Percentiles rank a stretch among this genome's conserved stretches.
phyloP scores from a whole-genome alignment of 2,888 invertebrate genomes.

The Podotricha telesiphe region DNA sequence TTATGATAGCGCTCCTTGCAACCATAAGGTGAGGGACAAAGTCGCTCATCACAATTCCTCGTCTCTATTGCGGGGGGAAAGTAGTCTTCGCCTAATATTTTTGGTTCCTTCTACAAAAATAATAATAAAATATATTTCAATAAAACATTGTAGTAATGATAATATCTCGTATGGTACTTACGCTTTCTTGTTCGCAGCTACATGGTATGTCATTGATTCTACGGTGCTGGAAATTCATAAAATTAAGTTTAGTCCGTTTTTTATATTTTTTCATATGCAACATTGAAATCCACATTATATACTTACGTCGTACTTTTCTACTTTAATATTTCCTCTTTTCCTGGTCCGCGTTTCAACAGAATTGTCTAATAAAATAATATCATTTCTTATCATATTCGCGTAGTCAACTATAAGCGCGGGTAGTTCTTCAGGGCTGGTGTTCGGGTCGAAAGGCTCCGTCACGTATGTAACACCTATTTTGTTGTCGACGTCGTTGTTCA shows the following conservation, averaged over 20 bases:
- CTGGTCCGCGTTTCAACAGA: conserved; percentile 73
- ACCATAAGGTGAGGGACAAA: conserved; percentile 58
- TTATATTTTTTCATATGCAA: neutral
- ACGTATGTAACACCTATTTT: conserved; percentile 55
- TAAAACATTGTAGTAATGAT: conserved; percentile 22
- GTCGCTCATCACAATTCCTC: conserved; percentile 57
- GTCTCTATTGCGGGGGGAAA: conserved; percentile 60
- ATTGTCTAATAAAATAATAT: conserved; percentile 71
- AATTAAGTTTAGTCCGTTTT: neutral
- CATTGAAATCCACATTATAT: conserved; percentile 25
- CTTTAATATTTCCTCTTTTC: conserved; percentile 70
- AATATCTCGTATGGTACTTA: conserved; percentile 38
- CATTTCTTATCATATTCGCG: conserved; percentile 73
- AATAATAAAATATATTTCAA: conserved; percentile 5
- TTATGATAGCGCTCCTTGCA: conserved; percentile 63
- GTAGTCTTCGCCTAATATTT: conserved; percentile 56
- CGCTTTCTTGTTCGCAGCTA: conserved; percentile 47
- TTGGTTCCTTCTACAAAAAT: conserved; percentile 54
- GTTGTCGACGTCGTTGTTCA: conserved; percentile 58
- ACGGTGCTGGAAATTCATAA: conserved; percentile 56
- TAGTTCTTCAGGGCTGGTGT: conserved; percentile 61
- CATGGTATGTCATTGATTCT: conserved; percentile 58
- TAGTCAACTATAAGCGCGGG: conserved; percentile 71
- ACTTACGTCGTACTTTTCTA: conserved; percentile 64
- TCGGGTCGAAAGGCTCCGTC: conserved; percentile 53